Evolutionary conservation across 2,797 vertebrate genomes (phyloP).

Genomic region (Eremophila alpestris): DNA sequence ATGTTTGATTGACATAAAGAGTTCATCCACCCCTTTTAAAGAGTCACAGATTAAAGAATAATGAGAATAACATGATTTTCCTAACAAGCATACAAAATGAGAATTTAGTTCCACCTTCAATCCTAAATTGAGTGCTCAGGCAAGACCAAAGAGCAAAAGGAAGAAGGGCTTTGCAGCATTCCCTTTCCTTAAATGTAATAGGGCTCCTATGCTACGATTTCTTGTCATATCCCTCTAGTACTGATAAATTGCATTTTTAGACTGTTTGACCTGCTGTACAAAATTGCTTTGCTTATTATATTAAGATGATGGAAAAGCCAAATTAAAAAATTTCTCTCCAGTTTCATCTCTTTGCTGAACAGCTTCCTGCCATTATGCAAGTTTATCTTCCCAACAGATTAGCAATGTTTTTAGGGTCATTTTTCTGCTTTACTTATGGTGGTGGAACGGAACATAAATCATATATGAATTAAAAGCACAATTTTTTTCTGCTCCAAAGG

Average conservation of each 20-base stretch:
- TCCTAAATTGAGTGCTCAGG: background rate
- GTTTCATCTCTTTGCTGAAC: background rate
- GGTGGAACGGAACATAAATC: background rate
- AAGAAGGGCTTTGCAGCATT: background rate
- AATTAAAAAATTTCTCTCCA: constrained; percentile 1
- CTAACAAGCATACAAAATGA: background rate
- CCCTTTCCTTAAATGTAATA: background rate
- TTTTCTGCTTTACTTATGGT: background rate
- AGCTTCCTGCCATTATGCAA: background rate
- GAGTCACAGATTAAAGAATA: background rate
- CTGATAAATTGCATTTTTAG: background rate
- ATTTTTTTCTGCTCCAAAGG: background rate
- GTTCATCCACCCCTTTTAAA: background rate
- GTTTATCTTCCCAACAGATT: background rate
- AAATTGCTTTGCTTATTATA: background rate
- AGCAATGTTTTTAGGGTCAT: background rate
- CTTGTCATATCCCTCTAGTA: background rate
- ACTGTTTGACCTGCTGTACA: background rate
- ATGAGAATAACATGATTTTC: background rate
- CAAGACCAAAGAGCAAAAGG: background rate
- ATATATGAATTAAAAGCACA: background rate
- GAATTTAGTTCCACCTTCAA: background rate
- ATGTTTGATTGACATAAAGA: background rate
- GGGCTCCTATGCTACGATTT: background rate
- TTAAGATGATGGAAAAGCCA: background rate